These are phyloP conservation scores for Tetheella fluctuosa DNA, from an alignment of 2,888 invertebrate species.

Conservation along the genomic window DNA sequence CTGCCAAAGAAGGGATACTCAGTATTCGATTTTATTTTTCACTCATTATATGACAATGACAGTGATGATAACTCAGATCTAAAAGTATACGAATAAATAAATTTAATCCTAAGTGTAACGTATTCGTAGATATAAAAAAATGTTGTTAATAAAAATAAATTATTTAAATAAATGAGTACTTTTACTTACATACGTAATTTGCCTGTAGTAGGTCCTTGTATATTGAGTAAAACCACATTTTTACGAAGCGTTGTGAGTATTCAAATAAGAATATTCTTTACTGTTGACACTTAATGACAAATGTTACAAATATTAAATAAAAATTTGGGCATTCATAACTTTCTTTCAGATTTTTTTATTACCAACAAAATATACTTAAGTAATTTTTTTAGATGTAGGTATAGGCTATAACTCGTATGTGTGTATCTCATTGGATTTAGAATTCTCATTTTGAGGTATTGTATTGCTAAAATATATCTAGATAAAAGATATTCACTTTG, in stretches of 20 bases:
- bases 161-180: not conserved
- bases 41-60: constrained; percentile 10
- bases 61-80: constrained; percentile 14
- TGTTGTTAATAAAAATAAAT: not conserved
- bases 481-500: not conserved
- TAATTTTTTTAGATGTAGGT: no score
- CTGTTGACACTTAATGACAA: no score
- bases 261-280: no score
- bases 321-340: no score
- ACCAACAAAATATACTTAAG: no score
- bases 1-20: constrained; percentile 19
- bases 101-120: not conserved
- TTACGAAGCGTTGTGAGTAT: no score
- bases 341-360: no score
- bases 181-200: no score
- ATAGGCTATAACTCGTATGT: no score
- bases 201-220: no score
- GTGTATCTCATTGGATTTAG: not conserved
- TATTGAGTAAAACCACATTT: no score
- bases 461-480: not conserved
- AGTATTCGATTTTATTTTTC: constrained; percentile 23
- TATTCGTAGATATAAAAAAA: not conserved
- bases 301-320: no score
- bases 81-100: constrained; percentile 9
- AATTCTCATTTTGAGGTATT: not conserved